Evolutionary conservation across 2,888 invertebrate genomes (phyloP).

Genomic region (Adelphocoris suturalis): DNA sequence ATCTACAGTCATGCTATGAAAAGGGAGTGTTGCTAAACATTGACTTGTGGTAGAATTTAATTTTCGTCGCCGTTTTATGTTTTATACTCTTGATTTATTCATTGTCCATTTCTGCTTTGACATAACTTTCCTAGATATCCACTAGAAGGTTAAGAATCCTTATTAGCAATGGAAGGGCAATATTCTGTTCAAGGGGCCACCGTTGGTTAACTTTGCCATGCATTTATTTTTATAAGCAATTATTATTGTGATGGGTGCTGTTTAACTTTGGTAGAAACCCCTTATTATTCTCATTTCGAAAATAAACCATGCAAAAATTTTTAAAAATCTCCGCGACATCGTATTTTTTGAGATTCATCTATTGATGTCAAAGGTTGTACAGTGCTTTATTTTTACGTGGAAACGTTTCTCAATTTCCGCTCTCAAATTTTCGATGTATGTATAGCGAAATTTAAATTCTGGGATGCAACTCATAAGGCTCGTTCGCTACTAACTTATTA

Average conservation of each 20-base stretch:
- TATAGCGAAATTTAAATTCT: background rate
- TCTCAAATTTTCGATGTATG: background rate
- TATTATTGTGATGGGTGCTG: constrained; percentile 57
- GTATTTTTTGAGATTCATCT: background rate
- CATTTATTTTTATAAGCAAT: constrained; percentile 20
- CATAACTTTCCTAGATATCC: too few species aligned
- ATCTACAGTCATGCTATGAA: too few species aligned
- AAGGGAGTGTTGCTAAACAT: too few species aligned
- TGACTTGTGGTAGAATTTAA: too few species aligned
- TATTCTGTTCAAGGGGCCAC: constrained; percentile 36
- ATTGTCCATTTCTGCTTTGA: too few species aligned
- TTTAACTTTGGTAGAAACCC: background rate
- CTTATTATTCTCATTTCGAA: background rate
- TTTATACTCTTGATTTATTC: too few species aligned
- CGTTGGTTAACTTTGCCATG: constrained; percentile 29
- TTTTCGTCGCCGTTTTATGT: too few species aligned
- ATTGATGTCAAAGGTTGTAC: background rate
- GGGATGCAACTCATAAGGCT: background rate
- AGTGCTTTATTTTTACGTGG: background rate
- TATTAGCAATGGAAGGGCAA: background rate
- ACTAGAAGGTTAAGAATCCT: too few species aligned
- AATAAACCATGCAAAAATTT: background rate
- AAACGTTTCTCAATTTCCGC: background rate
- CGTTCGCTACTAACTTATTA: background rate
- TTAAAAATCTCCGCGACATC: background rate